phyloP scores from a whole-genome alignment of 2,113 vertebrate species.

The Saguinus imperator region DNA sequence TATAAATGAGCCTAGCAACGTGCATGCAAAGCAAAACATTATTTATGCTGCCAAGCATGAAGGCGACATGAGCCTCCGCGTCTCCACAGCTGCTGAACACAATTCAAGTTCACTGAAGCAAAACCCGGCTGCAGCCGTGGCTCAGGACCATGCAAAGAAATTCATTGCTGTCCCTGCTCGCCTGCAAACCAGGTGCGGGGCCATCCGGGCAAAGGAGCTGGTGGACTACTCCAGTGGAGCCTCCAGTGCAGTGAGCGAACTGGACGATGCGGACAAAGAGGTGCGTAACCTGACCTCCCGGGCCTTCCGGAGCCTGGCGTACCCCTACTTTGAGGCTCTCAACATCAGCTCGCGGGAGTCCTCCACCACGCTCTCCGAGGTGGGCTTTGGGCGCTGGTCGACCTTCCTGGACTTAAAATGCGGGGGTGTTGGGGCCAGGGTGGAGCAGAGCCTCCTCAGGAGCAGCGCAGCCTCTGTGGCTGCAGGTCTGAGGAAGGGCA shows the following conservation, averaged over 20 bases:
- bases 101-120: slow-evolving; percentile 77
- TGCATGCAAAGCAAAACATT: slow-evolving; percentile 86
- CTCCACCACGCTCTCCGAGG: slow-evolving; percentile 88
- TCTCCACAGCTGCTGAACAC: slow-evolving; percentile 84
- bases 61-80: slow-evolving; percentile 89
- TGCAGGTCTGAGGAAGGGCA: slow-evolving; percentile 63
- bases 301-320: slow-evolving; percentile 95
- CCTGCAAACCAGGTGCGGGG: slow-evolving; percentile 88
- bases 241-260: slow-evolving; percentile 95
- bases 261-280: slow-evolving; percentile 97
- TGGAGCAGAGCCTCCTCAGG: slow-evolving; percentile 82
- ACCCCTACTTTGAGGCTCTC: slow-evolving; percentile 92
- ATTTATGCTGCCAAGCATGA: slow-evolving; percentile 88
- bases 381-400: slow-evolving; percentile 92
- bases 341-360: slow-evolving; percentile 93
- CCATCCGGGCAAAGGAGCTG: slow-evolving; percentile 82
- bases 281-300: slow-evolving; percentile 94
- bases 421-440: slow-evolving; percentile 85
- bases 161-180: slow-evolving; percentile 87
- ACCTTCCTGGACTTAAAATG: slow-evolving; percentile 94
- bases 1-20: slow-evolving; percentile 94
- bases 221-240: slow-evolving; percentile 91
- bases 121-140: slow-evolving; percentile 77
- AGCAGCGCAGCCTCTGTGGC: slow-evolving; percentile 56
- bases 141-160: slow-evolving; percentile 83